Base-by-base conservation (phyloP, 2,113 vertebrate species). In the Thalassarche chlororhynchos region DNA sequence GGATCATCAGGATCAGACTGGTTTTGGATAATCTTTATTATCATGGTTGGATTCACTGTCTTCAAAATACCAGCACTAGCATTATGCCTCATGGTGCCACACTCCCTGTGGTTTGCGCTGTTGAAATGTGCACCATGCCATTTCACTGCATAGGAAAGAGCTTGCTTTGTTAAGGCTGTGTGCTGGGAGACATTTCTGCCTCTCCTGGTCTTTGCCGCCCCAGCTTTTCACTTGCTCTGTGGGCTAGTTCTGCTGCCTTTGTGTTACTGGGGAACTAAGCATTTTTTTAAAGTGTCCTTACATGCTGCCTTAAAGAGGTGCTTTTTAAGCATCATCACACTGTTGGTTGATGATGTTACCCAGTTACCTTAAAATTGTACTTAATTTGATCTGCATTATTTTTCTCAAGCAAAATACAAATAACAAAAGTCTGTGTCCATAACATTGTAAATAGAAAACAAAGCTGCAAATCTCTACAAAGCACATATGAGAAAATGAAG, bases 41-140 rank as follows among this genome's bases (percentile, higher is more conserved):
- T 12, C 17, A 0, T 16, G 5, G 6, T 24, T 64, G 44, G 10
- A 29, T 76, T 62, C 11, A 3, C 34, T 4, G 15, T 38, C 17
- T 74, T 52, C 51, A 28, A 4, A 68, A 38, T 36, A 14, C 19
- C 26, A 12, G 6, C 32, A 5, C 34, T 11, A 2, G 32, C 8
- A 1, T 49, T 51, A 3, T 1, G 21, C 21, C 9, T 47, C 23
- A 3, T 0, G 2, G 64, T 32, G 40, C 38, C 34, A 7, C 12
- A 0, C 28, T 44, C 18, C 19, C 42, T 0, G 8, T 29, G 49
- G 14, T 66, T 57, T 31, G 60, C 0, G 0, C 25, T 84, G 18
- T 10, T 62, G 57, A 12, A 77, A 42, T 24, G 36, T 21, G 60
- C 36, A 5, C 49, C 26, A 0, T 1, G 7, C n/a, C 15, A 5